These are phyloP conservation scores for Dendroctonus ponderosae DNA, from an alignment of 1,140 invertebrate genomes.

Conservation along the genomic window DNA sequence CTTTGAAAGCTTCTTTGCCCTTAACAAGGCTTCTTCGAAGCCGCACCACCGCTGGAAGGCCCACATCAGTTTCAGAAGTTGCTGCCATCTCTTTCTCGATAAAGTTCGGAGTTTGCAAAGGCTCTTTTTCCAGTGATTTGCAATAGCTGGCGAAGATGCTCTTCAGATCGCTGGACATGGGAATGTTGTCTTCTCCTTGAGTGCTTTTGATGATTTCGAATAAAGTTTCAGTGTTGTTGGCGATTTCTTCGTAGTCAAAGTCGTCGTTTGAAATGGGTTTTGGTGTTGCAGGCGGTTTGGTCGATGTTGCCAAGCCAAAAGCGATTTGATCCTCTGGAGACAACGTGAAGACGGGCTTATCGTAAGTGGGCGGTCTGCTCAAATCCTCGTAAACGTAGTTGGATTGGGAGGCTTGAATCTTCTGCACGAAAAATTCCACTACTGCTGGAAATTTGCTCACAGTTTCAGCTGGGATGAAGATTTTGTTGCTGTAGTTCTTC, in stretches of 20 bases:
- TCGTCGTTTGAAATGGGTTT: slow-evolving; percentile 2
- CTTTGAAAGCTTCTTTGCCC: no score
- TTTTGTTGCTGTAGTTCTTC: slow-evolving; percentile 15
- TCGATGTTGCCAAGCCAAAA: slow-evolving; percentile 24
- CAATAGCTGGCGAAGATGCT: no score
- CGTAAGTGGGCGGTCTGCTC: slow-evolving; percentile 49
- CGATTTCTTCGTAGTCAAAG: slow-evolving; percentile 30
- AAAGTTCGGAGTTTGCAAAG: no score
- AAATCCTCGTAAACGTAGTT: slow-evolving; percentile 55
- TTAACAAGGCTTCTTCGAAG: no score
- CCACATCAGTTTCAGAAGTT: no score
- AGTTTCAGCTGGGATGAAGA: slow-evolving; percentile 36
- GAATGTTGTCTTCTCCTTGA: no score
- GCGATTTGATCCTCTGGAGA: slow-evolving; percentile 36
- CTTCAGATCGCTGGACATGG: no score
- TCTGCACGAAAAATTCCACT: slow-evolving; percentile 61
- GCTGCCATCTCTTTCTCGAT: no score
- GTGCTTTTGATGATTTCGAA: slow-evolving; percentile 34
- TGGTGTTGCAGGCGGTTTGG: neutral
- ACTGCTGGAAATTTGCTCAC: slow-evolving; percentile 60
- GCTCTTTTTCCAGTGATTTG: no score
- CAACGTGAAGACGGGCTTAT: slow-evolving; percentile 45
- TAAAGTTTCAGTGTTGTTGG: slow-evolving; percentile 32
- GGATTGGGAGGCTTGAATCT: slow-evolving; percentile 61
- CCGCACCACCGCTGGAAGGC: no score